Base-by-base conservation (phyloP, 2,113 vertebrate genomes). In the Mus spicilegus region DNA sequence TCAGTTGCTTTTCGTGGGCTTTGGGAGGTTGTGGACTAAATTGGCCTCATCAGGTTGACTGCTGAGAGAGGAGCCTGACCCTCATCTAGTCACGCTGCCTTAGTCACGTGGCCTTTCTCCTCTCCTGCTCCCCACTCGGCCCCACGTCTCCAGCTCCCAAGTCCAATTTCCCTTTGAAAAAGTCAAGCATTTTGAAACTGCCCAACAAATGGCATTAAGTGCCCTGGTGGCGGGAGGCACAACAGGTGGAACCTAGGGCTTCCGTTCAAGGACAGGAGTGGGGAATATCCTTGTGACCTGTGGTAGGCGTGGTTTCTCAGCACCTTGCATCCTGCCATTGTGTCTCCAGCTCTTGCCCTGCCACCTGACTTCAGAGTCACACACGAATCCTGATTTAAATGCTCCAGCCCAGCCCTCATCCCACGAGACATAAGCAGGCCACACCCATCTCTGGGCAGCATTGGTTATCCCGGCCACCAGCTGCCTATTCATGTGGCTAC, bases 131-230 rank as follows among this genome's bases (percentile, higher is more conserved):
- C 19, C 28, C 1, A 30, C 3, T 7, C 39, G 0, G 0, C 24
- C 39, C 67, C 26, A 0, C 36, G 30, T 51, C 77, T 73, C 89
- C 58, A 77, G 69, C 77, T 75, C 56, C 69, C 75, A 58, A 56
- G 58, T 67, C 63, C 36, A 13, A n/a, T 65, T 82, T 77, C 67
- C 72, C 63, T 92, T 90, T 73, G 80, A 90, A 94, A 63, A 36
- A 78, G 39, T 69, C 69, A 87, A 42, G 19, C 33, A 75, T 54
- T 73, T 91, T 58, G 46, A 91, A 51, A 81, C 26, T 75, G 54
- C 77, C 80, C 51, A 58, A 16, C 26, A 69, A 67, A 93, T 10
- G 49, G 4, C 82, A 87, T 80, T 63, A 56, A 92, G 93, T 10
- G n/a, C 26, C 67, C 24, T 10, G 30, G 61, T 65, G 49, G 69